Base-by-base conservation (phyloP, 1,140 invertebrate species). In the Neodiprion fabricii region DNA sequence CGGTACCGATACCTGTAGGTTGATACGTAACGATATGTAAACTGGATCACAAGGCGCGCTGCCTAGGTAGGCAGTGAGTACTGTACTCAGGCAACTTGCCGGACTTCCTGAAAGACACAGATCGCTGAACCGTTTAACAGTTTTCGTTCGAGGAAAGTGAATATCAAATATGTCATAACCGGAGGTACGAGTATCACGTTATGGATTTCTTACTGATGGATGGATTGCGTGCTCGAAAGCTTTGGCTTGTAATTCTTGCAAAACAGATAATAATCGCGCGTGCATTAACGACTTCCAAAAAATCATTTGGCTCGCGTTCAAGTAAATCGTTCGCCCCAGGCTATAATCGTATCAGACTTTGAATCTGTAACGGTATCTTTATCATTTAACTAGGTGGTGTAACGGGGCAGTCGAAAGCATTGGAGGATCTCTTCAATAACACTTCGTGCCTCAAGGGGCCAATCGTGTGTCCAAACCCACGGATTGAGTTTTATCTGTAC, bases 401-500 rank as follows among this genome's bases (percentile, higher is more conserved):
- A 70, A 83, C 68, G 47, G 84, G 82, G 48, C 85, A 88, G 73
- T 84, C 87, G 17, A 86, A 91, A 81, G 91, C 90, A 7, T 83
- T 94, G 0, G 86, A 89, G 77, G 93, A 94, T 79, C 88, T 96
- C 2, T 94, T 93, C 80, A 94, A 95, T 80, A 95, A 93, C 4
- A 91, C 92, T 5, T 96, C 95, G 7, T 96, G 95, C 80, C 91
- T 95, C n/a, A 92, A 92, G 77, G 94, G 93, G 49, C 95, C 95
- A 0, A 95, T 90, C 84, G 90, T 89, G 71, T 96, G 95, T 87
- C 95, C 95, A 1, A 94, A 96, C 88, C 93, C 92, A 7, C 92
- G 93, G 83, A 96, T 96, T 78, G 91, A 95, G 78, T 95, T 95
- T 84, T 96, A 91, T 87, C 85, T 96, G n/a, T 96, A 95, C 77